These are phyloP conservation scores for Drosophila tani DNA, from an alignment of 1,140 invertebrate species.

Conservation along the genomic window DNA sequence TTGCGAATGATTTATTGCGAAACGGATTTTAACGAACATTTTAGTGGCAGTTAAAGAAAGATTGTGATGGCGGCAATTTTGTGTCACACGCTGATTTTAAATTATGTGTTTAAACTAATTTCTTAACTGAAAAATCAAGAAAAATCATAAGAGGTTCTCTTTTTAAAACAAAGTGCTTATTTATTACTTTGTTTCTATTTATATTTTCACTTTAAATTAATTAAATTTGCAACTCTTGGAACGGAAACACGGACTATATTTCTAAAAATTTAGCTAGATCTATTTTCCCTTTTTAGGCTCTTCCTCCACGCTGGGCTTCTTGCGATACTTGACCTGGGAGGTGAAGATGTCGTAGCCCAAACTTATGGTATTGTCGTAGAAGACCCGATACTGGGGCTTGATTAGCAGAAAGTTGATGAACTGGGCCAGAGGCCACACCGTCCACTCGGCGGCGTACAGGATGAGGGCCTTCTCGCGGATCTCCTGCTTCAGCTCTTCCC, in stretches of 20 bases:
- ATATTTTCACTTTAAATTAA: not conserved
- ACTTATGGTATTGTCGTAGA: constrained; percentile 95
- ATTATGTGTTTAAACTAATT: no score
- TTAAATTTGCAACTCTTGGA: not conserved
- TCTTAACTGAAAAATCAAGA: no score
- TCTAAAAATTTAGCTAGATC: not conserved
- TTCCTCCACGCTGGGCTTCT: constrained; percentile 19
- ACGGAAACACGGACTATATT: not conserved
- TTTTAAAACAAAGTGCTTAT: no score
- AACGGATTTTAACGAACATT: not conserved
- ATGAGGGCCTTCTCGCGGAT: constrained; percentile 90
- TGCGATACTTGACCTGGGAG: constrained; percentile 90
- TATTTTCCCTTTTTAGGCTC: not conserved
- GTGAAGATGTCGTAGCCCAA: constrained; percentile 96
- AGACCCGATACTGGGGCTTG: constrained; percentile 91
- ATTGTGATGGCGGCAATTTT: no score
- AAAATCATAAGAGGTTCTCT: no score
- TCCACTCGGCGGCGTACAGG: constrained; percentile 92
- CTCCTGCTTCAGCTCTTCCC: constrained; percentile 88
- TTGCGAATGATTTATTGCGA: constrained; percentile 21
- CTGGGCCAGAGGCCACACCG: constrained; percentile 93
- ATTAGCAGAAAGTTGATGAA: constrained; percentile 95
- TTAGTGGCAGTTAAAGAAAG: not conserved
- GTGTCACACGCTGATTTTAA: not conserved
- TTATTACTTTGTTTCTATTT: not conserved